Evolutionary conservation across 2,888 invertebrate species (phyloP).

Genomic region (Drosophila mercatorum): DNA sequence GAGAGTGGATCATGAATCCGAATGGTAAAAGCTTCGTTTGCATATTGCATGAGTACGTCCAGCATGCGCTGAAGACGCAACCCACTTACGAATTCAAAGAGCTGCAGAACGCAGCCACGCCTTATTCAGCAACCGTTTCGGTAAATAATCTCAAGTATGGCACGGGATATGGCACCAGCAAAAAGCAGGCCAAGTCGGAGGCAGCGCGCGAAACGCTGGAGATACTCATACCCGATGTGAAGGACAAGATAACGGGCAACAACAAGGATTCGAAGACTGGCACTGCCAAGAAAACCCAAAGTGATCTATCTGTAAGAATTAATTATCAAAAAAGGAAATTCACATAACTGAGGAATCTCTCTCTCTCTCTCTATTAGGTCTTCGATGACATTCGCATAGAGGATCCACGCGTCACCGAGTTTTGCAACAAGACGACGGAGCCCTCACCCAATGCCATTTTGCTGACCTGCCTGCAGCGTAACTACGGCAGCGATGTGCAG

Average conservation of each 20-base stretch:
- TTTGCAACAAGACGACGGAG: slow-evolving; percentile 98
- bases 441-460: slow-evolving; percentile 97
- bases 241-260: slow-evolving; percentile 90
- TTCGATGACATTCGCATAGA: slow-evolving; percentile 97
- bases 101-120: slow-evolving; percentile 96
- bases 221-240: slow-evolving; percentile 96
- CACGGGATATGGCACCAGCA: slow-evolving; percentile 96
- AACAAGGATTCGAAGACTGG: slow-evolving; percentile 71
- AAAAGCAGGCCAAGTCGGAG: slow-evolving; percentile 97
- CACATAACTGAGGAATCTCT: background rate
- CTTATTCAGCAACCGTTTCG: slow-evolving; percentile 96
- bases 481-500: slow-evolving; percentile 96
- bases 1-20: slow-evolving; percentile 99
- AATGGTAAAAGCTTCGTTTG: slow-evolving; percentile 98
- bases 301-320: slow-evolving; percentile 85
- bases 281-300: slow-evolving; percentile 83
- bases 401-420: slow-evolving; percentile 96
- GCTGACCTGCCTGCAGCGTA: slow-evolving; percentile 95
- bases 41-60: slow-evolving; percentile 98
- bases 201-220: slow-evolving; percentile 95
- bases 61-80: slow-evolving; percentile 96
- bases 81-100: slow-evolving; percentile 97
- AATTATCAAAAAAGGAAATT: background rate
- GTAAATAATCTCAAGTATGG: slow-evolving; percentile 98
- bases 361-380: slow-evolving; percentile 85